These are phyloP conservation scores for Thalassaphorura encarpata DNA, from an alignment of 1,140 invertebrate genomes.

Conservation along the genomic window DNA sequence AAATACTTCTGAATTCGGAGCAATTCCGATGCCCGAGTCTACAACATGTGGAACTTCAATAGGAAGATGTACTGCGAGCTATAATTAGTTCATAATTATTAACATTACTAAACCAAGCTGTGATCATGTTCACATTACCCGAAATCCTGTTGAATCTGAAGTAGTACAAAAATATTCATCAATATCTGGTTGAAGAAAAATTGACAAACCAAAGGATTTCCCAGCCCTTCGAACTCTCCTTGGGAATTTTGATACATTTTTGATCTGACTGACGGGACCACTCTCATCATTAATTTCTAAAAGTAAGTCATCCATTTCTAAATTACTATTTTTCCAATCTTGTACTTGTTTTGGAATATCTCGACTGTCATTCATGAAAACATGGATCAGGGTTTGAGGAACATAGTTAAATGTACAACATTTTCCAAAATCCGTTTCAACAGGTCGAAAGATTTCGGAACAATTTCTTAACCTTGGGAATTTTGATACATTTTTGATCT, in stretches of 20 bases:
- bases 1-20: conserved; percentile 24
- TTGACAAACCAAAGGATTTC: conserved; percentile 13
- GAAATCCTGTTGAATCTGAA: conserved; percentile 62
- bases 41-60: conserved; percentile 24
- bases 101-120: background rate
- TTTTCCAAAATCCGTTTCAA: conserved; percentile 64
- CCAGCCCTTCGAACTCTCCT: conserved; percentile 4
- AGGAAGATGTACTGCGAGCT: conserved; percentile 15
- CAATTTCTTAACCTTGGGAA: too few relatives aligned
- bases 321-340: background rate
- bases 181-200: conserved; percentile 45
- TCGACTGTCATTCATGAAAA: background rate
- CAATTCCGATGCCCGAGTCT: conserved; percentile 24
- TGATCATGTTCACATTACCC: conserved; percentile 39
- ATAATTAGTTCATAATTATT: background rate
- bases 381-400: background rate
- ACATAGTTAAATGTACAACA: conserved; percentile 66
- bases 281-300: too few relatives aligned
- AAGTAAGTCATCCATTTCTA: too few relatives aligned
- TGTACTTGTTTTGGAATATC: background rate
- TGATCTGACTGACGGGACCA: too few relatives aligned
- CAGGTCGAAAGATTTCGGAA: conserved; percentile 56
- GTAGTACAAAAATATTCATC: conserved; percentile 67
- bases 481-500: too few relatives aligned
- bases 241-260: conserved; percentile 3